Base-by-base conservation (phyloP, 2,113 vertebrate genomes). In the Calyptomena viridis region DNA sequence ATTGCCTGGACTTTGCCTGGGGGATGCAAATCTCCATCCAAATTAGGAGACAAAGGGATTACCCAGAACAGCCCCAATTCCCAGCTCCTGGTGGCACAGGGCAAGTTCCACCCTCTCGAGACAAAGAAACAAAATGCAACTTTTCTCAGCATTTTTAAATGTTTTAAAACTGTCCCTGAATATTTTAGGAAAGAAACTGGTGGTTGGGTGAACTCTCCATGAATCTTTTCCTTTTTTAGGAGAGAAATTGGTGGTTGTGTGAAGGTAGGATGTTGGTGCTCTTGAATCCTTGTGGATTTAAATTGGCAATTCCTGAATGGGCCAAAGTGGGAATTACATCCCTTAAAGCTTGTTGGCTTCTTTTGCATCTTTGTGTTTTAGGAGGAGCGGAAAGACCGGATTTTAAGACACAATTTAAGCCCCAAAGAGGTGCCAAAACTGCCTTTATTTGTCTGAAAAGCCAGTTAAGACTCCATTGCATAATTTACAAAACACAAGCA, bases 401-500 rank as follows among this genome's bases (percentile, higher is more conserved):
- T 84, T 92, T 72, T 17, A 78, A 88, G 84, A 56, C 19, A 27
- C 19, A 37, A 19, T 62, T 89, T 14, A 69, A 80, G 23, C 15
- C 25, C 33, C 39, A 30, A 37, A 39, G 67, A 92, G 72, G 76
- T 80, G 79, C 78, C 88, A 69, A 76, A 93, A 83, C 42, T 1
- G 22, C 18, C 15, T 80, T 71, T 8, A 5, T 44, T 82, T 67
- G 22, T 69, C 79, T 91, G 67, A 81, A 90, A 73, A 95, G 62
- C 31, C 88, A 50, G 86, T 90, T 92, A 88, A 95, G 37, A 85
- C 63, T 94, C 85, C 46, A 49, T 77, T n/a, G 2, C 73, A 87
- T 49, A 93, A 93, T 96, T 96, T 96, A 96, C 96, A 90, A 96
- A 96, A 79, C 82, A 58, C 3, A 9, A 76, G 90, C 92, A 55